Base-by-base conservation (phyloP, 2,888 invertebrate species). In the Operophtera brumata region DNA sequence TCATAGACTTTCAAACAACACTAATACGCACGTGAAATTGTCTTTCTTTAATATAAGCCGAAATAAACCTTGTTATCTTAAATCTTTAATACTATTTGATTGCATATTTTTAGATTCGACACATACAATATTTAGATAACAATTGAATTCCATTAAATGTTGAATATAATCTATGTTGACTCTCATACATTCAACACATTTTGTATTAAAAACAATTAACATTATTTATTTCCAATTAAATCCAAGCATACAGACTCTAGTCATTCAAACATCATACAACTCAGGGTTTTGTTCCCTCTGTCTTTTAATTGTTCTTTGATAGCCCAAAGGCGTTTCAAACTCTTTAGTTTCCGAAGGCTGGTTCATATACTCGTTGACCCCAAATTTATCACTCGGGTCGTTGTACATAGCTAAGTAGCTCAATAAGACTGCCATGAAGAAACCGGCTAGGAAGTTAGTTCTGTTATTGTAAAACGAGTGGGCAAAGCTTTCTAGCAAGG, bases 261-360 rank as follows among this genome's bases (percentile, higher is more conserved):
- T 40, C 59, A 66, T 61, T 75, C 68, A 86, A 39, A 76, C 87
- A 1, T 88, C 84, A 75, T 84, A 86, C 61, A 88, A 69, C 5
- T 86, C 73, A 5, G 87, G 87, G 37, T 83, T 63, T n/a, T 75
- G 47, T 43, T 80, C 79, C 42, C 20, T 80, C 36, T 78, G 59
- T 34, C 64, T 76, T 32, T 77, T 50, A 6, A 86, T 47, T 3
- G 71, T 12, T 1, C 67, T 77, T 59, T 84, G 74, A 61, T 88
- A 88, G 0, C 89, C 89, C 1, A 75, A 64, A 0, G 80, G 73
- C 34, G 62, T 73, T 39, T 87, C 86, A 0, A 74, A 11, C 0
- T 77, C 74, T 1, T 42, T 62, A 25, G 14, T 48, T 14, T 57
- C 47, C 10, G 48, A 48, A 10, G 57, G 45, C 0, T 75, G 66